Evolutionary conservation across 2,797 vertebrate genomes (phyloP).

Genomic region (Scolopax rusticola): DNA sequence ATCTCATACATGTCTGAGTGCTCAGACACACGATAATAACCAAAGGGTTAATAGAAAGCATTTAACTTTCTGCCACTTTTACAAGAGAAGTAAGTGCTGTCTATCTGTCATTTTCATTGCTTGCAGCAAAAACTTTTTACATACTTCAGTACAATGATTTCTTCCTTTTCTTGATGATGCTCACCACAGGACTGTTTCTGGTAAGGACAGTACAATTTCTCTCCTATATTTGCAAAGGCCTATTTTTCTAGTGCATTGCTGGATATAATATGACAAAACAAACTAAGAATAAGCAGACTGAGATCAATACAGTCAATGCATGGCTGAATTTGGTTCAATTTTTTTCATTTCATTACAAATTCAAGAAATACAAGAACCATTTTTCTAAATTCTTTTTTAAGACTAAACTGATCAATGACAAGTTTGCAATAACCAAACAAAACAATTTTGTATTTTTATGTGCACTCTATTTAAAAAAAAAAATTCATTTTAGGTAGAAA

Average conservation of each 20-base stretch:
- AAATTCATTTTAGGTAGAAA: neutral
- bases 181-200: neutral
- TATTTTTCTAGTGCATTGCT: neutral
- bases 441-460: neutral
- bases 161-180: neutral
- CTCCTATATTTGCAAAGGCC: neutral
- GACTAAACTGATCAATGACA: neutral
- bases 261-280: neutral
- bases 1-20: neutral
- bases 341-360: neutral
- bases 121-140: neutral
- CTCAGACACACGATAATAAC: neutral
- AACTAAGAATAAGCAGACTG: neutral
- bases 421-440: neutral
- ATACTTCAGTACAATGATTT: neutral
- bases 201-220: neutral
- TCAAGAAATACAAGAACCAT: neutral
- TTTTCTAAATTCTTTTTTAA: neutral
- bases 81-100: neutral
- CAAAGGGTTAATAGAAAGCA: neutral
- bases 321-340: neutral
- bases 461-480: neutral
- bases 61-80: neutral
- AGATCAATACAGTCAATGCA: neutral
- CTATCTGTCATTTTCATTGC: neutral